Evolutionary conservation across 2,888 invertebrate species (phyloP), one percentile per base, ranked within the genome.

Genomic region (Patella caerulea): DNA sequence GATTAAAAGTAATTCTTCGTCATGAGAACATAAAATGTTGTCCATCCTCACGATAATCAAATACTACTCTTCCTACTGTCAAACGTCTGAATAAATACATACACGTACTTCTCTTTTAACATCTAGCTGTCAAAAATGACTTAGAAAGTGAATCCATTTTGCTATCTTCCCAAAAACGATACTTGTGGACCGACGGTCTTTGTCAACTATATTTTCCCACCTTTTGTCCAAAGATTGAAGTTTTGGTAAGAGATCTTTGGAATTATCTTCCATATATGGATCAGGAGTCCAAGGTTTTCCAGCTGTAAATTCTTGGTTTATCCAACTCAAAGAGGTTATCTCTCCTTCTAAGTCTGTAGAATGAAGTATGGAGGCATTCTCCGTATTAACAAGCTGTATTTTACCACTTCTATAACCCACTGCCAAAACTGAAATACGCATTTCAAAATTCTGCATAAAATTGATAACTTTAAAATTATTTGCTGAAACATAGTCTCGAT

Each of bases 301-400:
- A 15, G 85, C 87, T 3, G 86, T 78, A 19, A 83, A 88, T 53
- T 90, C 91, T 76, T 93, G 93, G 70, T 93, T 93, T 17, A 94
- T 93, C 96, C 97, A 98, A 70, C 94, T 93, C 55, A 97, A 93
- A 86, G 94, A 95, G 34, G 95, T 94, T 53, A 96, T 94, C 75
- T 94, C 94, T 85, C 93, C 93, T 74, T 93, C 92, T 74, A 94
- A 91, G 75, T 93, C 92, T 84, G 93, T 80, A 76, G 93, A 94
- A 83, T 96, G 95, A 15, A 97, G 93, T 78, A 95, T 93, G 86
- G 95, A 95, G 88, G 96, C 96, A 86, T 96, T 96, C 92, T 97
- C 97, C 74, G 97, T 95, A 90, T 96, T 96, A 70, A 96, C 94
- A 72, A 97, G 93, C 54, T 94, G 93, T 1, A 96, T 93, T 87